Percentiles rank a stretch among this genome's conserved stretches.
phyloP scores from a whole-genome alignment of 2,888 invertebrate genomes.

The Rhingia rostrata region DNA sequence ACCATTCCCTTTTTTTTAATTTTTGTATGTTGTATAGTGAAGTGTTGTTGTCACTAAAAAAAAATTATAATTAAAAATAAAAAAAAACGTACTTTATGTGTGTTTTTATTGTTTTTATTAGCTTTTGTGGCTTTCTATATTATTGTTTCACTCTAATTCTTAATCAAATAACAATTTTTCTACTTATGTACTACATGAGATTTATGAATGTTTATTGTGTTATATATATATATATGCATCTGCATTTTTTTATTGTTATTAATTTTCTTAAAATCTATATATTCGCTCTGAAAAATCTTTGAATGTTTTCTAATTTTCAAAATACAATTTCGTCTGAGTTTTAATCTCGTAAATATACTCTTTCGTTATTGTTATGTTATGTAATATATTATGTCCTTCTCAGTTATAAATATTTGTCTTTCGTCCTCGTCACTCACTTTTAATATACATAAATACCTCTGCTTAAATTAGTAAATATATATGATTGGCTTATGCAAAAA shows the following conservation, averaged over 20 bases:
- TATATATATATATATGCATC: not conserved
- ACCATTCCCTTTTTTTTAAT: too few relatives aligned
- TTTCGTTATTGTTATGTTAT: conserved; percentile 41
- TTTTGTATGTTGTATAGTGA: too few relatives aligned
- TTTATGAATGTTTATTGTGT: conserved; percentile 33
- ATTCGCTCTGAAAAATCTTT: conserved; percentile 37
- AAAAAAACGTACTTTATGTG: not conserved
- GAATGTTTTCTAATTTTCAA: conserved; percentile 3
- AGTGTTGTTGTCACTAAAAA: not conserved
- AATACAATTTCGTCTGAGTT: conserved; percentile 7
- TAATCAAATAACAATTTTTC: conserved; percentile 67
- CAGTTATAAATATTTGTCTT: conserved; percentile 48
- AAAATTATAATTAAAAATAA: not conserved
- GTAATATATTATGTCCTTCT: conserved; percentile 23
- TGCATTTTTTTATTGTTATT: conserved; percentile 11
- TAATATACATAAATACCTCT: conserved; percentile 26
- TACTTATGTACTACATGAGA: conserved; percentile 67
- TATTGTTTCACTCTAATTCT: conserved; percentile 53
- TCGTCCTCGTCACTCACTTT: conserved; percentile 2
- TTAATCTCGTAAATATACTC: conserved; percentile 45
- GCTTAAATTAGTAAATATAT: conserved; percentile 47
- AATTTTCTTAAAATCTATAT: conserved; percentile 33
- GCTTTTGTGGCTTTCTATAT: conserved; percentile 12
- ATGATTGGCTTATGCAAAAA: conserved; percentile 53
- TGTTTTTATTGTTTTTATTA: conserved; percentile 38